Percentiles rank a stretch among this genome's conserved stretches.
Evolutionary conservation across 2,888 invertebrate genomes (phyloP).

Genomic region (Thereva unica): DNA sequence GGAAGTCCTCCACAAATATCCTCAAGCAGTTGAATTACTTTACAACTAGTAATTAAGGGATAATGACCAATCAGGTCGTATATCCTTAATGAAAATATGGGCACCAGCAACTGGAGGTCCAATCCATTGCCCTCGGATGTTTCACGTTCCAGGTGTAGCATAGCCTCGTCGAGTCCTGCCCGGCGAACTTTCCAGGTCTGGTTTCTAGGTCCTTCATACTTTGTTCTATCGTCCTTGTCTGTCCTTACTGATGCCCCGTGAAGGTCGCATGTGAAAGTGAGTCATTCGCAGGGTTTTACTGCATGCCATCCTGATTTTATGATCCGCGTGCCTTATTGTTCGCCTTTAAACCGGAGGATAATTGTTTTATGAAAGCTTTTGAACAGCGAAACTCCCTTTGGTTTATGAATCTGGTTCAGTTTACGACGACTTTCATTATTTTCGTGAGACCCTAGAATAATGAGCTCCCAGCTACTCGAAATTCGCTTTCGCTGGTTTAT

Average conservation of each 20-base stretch:
- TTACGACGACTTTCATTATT: slow-evolving; percentile 25
- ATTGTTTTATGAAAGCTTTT: slow-evolving; percentile 34
- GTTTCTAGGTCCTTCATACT: background rate
- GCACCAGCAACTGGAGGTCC: background rate
- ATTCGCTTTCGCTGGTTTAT: too few species aligned
- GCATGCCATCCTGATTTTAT: slow-evolving; percentile 38
- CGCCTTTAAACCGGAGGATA: slow-evolving; percentile 28
- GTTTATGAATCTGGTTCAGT: slow-evolving; percentile 25
- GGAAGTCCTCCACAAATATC: slow-evolving; percentile 20
- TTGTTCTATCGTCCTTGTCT: background rate
- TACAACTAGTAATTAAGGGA: slow-evolving; percentile 23
- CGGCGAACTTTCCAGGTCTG: background rate
- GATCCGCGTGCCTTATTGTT: slow-evolving; percentile 37
- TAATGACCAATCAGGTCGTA: slow-evolving; percentile 23
- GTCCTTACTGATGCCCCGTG: slow-evolving; percentile 16
- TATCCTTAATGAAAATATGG: slow-evolving; percentile 30
- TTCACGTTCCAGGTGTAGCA: too few species aligned
- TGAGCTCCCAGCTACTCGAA: background rate
- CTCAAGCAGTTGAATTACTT: slow-evolving; percentile 17
- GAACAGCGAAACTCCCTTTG: slow-evolving; percentile 20
- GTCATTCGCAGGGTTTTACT: slow-evolving; percentile 37
- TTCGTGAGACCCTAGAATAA: slow-evolving; percentile 23
- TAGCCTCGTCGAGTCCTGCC: too few species aligned
- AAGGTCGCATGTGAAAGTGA: slow-evolving; percentile 38
- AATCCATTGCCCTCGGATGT: too few species aligned